Conservation (phyloP, 2,888 invertebrate genomes). For the Formica aserva region DNA sequence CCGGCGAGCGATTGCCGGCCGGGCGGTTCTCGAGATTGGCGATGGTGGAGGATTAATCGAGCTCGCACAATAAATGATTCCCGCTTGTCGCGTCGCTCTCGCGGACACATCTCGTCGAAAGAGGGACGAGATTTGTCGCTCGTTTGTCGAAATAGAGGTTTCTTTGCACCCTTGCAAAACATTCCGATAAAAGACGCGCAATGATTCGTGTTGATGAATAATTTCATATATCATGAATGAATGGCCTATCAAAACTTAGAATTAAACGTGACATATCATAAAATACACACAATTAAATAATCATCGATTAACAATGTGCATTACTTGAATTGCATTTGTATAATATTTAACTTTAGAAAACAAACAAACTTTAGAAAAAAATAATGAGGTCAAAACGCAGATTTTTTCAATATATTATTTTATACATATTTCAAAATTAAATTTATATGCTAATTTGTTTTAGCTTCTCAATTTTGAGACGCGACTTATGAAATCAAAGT, state of each 20-base stretch:
- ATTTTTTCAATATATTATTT: background rate
- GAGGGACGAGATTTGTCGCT: slow-evolving; percentile 36
- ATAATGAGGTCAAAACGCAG: background rate
- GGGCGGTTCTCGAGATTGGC: slow-evolving; percentile 64
- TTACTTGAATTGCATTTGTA: background rate
- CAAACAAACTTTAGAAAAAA: background rate
- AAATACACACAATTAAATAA: background rate
- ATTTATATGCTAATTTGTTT: background rate
- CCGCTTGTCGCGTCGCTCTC: slow-evolving; percentile 10
- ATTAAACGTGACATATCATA: background rate
- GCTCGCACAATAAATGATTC: slow-evolving; percentile 60
- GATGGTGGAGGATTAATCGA: slow-evolving; percentile 55
- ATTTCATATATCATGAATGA: background rate
- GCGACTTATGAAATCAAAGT: background rate
- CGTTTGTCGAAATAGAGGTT: slow-evolving; percentile 5
- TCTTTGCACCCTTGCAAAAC: background rate
- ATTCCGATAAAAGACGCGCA: background rate
- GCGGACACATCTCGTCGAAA: slow-evolving; percentile 10
- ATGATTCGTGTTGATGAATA: background rate
- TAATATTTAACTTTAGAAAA: background rate
- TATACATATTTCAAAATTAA: background rate
- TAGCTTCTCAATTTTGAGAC: background rate
- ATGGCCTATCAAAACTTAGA: background rate
- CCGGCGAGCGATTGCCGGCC: slow-evolving; percentile 22
- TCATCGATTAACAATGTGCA: too few species aligned